phyloP scores from a whole-genome alignment of 2,113 vertebrate genomes.

The Ctenodactylus gundi region DNA sequence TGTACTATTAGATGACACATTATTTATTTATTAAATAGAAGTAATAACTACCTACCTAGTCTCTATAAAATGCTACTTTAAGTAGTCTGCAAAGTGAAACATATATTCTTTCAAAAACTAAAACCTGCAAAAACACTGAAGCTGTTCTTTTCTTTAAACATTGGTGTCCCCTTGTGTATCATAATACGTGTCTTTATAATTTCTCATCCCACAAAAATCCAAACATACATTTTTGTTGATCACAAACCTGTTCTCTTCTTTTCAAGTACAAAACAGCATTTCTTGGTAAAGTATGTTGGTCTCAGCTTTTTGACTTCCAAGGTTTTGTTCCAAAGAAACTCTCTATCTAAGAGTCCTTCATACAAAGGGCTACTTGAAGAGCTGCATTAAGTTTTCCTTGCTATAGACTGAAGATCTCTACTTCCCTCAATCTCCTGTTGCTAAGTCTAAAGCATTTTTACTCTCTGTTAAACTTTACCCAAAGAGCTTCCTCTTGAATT shows the following conservation, averaged over 20 bases:
- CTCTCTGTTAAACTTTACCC: not conserved
- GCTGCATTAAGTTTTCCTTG: not conserved
- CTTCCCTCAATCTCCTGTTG: not conserved
- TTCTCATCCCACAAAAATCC: not conserved
- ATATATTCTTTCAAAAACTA: constrained; percentile 22
- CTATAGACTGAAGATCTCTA: not conserved
- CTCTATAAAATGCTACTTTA: not conserved
- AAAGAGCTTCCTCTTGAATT: not conserved
- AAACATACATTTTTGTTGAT: not conserved
- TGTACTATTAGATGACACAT: not conserved
- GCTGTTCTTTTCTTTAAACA: not conserved
- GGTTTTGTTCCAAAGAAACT: not conserved
- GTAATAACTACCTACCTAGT: not conserved
- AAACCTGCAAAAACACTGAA: not conserved
- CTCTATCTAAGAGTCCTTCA: not conserved
- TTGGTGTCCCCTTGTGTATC: not conserved
- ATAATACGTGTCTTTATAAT: not conserved
- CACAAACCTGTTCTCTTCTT: not conserved
- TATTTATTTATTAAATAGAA: not conserved
- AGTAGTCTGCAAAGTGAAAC: not conserved
- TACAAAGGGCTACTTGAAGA: not conserved
- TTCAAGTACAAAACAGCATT: not conserved
- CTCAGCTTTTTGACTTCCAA: not conserved
- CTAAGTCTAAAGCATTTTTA: not conserved
- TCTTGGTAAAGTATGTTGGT: not conserved